Conservation (phyloP, 2,113 vertebrate genomes). For the Odocoileus hemionus region DNA sequence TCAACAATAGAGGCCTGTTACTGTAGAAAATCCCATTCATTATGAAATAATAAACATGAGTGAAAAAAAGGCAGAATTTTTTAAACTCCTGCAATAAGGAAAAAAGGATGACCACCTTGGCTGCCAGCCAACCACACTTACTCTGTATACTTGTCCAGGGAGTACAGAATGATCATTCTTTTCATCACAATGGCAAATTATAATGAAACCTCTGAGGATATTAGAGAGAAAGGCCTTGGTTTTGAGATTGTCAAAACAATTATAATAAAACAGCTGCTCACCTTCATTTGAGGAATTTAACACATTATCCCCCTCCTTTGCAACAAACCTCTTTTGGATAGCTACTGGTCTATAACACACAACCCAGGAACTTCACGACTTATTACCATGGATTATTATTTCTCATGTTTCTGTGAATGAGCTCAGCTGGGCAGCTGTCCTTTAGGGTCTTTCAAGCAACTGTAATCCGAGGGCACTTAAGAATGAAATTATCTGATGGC, state of each 20-base stretch:
- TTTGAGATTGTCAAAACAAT: slow-evolving; percentile 16
- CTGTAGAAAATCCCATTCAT: neutral
- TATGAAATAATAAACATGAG: neutral
- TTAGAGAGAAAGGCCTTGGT: neutral
- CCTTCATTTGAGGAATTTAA: slow-evolving; percentile 14
- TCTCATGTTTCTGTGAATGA: neutral
- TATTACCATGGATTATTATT: neutral
- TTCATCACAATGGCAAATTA: neutral
- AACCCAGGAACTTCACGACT: neutral
- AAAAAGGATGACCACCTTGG: neutral
- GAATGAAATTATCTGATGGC: neutral
- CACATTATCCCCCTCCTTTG: neutral
- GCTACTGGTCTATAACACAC: neutral
- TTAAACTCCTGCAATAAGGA: neutral
- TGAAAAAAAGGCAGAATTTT: neutral
- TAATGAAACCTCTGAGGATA: slow-evolving; percentile 33
- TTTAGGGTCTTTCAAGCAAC: neutral
- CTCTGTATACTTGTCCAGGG: neutral
- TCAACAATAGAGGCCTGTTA: neutral
- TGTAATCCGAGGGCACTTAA: neutral
- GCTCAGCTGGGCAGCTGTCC: neutral
- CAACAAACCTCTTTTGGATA: neutral
- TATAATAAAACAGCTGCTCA: slow-evolving; percentile 30
- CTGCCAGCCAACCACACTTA: neutral
- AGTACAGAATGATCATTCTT: neutral